Conservation (phyloP, 2,888 invertebrate genomes). For the Heliconius erato region DNA sequence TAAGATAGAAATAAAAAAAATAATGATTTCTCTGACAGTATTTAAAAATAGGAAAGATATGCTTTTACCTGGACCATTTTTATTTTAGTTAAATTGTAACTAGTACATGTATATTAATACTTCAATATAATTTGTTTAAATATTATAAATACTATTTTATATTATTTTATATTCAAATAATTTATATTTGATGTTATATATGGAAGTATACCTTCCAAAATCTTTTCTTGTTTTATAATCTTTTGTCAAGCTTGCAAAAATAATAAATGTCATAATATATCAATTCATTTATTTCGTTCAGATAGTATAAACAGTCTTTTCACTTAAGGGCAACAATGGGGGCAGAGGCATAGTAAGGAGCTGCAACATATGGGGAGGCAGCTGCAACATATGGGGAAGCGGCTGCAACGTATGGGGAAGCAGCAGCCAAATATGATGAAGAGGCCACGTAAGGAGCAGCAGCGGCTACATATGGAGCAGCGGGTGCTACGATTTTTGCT, state of each 20-base stretch:
- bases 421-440: slow-evolving; percentile 64
- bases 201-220: neutral
- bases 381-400: slow-evolving; percentile 62
- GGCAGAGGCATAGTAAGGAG: slow-evolving; percentile 63
- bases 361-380: slow-evolving; percentile 60
- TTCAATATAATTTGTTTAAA: too few species aligned
- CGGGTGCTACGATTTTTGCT: slow-evolving; percentile 55
- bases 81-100: neutral
- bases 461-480: slow-evolving; percentile 53
- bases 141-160: neutral
- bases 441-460: slow-evolving; percentile 56
- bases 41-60: neutral
- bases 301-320: neutral
- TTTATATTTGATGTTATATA: neutral
- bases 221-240: neutral
- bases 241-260: neutral
- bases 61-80: neutral
- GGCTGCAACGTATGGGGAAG: slow-evolving; percentile 60
- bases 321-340: slow-evolving; percentile 68
- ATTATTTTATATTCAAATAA: neutral
- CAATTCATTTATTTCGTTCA: slow-evolving; percentile 4
- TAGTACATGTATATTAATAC: neutral
- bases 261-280: neutral
- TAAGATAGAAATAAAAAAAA: too few species aligned
- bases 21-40: neutral